phyloP scores from a whole-genome alignment of 2,113 vertebrate species.

The Caracal caracal region DNA sequence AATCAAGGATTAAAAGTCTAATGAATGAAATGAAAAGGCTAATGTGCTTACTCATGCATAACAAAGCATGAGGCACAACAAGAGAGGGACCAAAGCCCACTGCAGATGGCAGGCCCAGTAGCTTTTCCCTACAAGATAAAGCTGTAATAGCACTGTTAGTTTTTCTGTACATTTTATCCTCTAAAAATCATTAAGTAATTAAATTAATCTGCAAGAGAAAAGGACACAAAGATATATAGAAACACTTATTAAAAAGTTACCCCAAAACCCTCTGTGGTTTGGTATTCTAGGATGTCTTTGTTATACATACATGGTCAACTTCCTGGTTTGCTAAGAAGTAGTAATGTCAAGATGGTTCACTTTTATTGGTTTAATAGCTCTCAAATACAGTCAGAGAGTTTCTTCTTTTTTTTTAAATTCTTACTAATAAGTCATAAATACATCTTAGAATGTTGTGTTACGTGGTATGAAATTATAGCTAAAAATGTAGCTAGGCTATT shows the following conservation, averaged over 20 bases:
- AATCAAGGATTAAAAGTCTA: slow-evolving; percentile 84
- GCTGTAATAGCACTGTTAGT: background rate
- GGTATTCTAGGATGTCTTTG: background rate
- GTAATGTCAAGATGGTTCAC: background rate
- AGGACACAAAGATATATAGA: background rate
- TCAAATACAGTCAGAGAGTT: background rate
- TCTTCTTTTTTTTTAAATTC: background rate
- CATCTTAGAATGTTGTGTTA: background rate
- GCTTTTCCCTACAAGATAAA: slow-evolving; percentile 67
- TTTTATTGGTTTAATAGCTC: background rate
- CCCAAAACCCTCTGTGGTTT: background rate
- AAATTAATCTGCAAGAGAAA: slow-evolving; percentile 1
- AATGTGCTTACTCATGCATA: slow-evolving; percentile 83
- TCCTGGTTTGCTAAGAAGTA: background rate
- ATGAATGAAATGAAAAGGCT: slow-evolving; percentile 86
- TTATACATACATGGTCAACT: background rate
- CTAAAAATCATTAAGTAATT: background rate
- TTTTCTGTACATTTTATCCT: background rate
- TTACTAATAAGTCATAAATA: background rate
- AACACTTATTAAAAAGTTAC: background rate
- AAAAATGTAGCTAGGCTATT: background rate
- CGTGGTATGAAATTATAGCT: background rate
- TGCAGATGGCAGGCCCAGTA: slow-evolving; percentile 83
- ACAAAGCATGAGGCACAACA: slow-evolving; percentile 79
- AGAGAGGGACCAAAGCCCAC: slow-evolving; percentile 82